These are phyloP conservation scores for Lamprotornis superbus DNA, from an alignment of 2,113 vertebrate species.

Conservation along the genomic window DNA sequence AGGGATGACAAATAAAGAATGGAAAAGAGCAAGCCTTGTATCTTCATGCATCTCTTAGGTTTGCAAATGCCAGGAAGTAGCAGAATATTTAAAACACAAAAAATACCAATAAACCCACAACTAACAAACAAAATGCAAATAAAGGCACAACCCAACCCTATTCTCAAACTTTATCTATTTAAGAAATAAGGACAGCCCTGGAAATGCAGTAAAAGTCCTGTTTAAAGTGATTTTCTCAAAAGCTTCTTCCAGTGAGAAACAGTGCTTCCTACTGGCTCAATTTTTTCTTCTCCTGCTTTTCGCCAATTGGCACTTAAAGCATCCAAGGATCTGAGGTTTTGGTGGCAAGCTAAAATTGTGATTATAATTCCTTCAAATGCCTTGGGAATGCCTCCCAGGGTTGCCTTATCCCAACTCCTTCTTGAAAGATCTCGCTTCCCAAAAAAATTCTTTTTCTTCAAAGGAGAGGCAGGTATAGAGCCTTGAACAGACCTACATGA, in stretches of 20 bases:
- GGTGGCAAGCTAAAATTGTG: not conserved
- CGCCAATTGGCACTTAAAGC: accelerated
- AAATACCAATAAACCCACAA: not conserved
- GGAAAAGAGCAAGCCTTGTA: not conserved
- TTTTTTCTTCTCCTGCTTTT: not conserved
- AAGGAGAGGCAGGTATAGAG: not conserved
- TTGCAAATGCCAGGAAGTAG: not conserved
- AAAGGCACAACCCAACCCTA: not conserved
- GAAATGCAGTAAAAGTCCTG: not conserved
- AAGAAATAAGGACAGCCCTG: not conserved
- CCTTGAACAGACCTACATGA: not conserved
- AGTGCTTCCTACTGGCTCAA: accelerated
- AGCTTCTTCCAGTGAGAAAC: not conserved
- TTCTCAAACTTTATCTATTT: not conserved
- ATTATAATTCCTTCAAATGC: not conserved
- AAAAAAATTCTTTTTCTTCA: not conserved
- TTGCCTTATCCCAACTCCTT: not conserved
- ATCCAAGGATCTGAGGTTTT: not conserved
- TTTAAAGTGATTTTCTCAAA: not conserved
- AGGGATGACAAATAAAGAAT: not conserved
- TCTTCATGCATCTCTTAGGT: not conserved
- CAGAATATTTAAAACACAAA: not conserved
- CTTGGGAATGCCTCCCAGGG: not conserved
- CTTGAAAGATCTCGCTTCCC: not conserved
- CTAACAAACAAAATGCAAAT: not conserved